These are phyloP conservation scores for Lithosia quadra DNA, from an alignment of 2,888 invertebrate genomes.

Conservation along the genomic window DNA sequence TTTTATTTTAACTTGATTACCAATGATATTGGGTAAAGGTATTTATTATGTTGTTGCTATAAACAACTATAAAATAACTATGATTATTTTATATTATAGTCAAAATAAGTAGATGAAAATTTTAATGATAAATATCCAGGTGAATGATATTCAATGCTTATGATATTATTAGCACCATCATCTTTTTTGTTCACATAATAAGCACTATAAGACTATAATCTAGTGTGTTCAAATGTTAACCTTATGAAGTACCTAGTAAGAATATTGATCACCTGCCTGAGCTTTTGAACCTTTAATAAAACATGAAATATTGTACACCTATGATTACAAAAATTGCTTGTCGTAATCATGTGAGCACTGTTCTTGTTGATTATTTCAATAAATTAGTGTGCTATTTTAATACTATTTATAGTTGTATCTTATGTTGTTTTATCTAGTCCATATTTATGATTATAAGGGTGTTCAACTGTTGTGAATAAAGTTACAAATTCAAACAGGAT, in stretches of 20 bases:
- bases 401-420: no score
- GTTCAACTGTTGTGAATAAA: neutral
- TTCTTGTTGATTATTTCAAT: neutral
- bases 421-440: neutral
- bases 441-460: no score
- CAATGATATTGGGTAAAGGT: neutral
- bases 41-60: neutral
- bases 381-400: conserved; percentile 2
- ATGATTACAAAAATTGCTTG: no score
- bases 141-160: neutral
- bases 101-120: neutral
- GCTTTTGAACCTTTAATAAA: no score
- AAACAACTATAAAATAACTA: neutral
- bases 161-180: neutral
- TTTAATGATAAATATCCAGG: neutral
- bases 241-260: neutral
- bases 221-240: neutral
- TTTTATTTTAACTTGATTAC: neutral
- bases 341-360: no score
- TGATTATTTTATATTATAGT: neutral
- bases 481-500: neutral
- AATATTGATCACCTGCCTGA: neutral
- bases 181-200: neutral
- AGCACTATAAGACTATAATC: no score
- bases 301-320: no score